Conservation (phyloP, 2,888 invertebrate species). For the Temnothorax rugatulus region DNA sequence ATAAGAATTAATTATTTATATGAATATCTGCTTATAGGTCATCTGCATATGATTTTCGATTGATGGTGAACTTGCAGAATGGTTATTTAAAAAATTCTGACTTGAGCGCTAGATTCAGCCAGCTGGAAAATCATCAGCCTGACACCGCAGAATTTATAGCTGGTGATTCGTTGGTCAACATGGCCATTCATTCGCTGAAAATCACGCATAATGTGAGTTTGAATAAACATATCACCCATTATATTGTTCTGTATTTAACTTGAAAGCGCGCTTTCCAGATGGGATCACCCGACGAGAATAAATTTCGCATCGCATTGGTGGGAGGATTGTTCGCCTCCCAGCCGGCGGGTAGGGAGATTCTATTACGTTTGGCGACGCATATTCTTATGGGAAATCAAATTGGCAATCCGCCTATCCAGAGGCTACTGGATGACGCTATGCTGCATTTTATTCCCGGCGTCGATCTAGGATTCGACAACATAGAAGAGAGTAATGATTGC, state of each 20-base stretch:
- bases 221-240: background rate
- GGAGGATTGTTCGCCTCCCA: constrained; percentile 94
- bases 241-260: constrained; percentile 17
- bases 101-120: constrained; percentile 89
- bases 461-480: constrained; percentile 88
- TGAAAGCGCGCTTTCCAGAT: constrained; percentile 87
- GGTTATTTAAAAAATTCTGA: constrained; percentile 86
- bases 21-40: constrained; percentile 84
- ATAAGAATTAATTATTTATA: constrained; percentile 47
- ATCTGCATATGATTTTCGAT: constrained; percentile 93
- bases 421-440: constrained; percentile 91
- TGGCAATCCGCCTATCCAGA: constrained; percentile 89
- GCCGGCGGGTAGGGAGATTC: constrained; percentile 94
- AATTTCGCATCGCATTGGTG: constrained; percentile 94
- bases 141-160: constrained; percentile 91
- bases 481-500: constrained; percentile 84
- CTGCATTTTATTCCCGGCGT: constrained; percentile 93
- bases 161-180: constrained; percentile 90
- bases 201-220: constrained; percentile 90
- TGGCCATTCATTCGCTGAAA: constrained; percentile 91
- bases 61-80: constrained; percentile 83
- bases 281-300: constrained; percentile 92
- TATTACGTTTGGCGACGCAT: constrained; percentile 94
- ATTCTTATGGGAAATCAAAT: constrained; percentile 91
- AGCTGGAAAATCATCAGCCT: constrained; percentile 90